These are phyloP conservation scores for Tympanuchus pallidicinctus DNA, from an alignment of 2,113 vertebrate genomes.

Conservation along the genomic window DNA sequence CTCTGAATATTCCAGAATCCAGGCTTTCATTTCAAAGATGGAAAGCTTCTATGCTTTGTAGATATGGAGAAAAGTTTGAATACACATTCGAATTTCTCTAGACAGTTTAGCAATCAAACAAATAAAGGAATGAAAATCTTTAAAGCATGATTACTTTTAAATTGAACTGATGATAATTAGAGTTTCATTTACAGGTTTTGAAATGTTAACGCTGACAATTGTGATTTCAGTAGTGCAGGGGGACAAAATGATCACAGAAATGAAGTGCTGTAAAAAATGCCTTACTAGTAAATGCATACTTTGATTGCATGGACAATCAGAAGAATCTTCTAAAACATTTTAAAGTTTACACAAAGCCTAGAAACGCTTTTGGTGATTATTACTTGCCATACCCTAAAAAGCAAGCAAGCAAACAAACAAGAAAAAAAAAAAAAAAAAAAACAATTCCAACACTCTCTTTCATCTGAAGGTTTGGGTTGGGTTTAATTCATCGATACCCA, in stretches of 20 bases:
- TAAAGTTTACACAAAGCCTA: not conserved
- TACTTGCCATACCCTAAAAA: not conserved
- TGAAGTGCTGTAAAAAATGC: not conserved
- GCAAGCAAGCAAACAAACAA: not conserved
- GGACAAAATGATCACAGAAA: not conserved
- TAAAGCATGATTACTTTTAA: not conserved
- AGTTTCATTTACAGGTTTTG: slow-evolving; percentile 29
- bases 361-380: not conserved
- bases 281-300: not conserved
- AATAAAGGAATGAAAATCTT: not conserved
- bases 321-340: not conserved
- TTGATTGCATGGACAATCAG: not conserved
- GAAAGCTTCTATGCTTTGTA: not conserved
- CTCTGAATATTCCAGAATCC: not conserved
- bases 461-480: not conserved
- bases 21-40: not conserved
- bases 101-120: slow-evolving; percentile 10
- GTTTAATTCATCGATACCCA: not conserved
- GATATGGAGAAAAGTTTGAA: not conserved
- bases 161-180: slow-evolving; percentile 24
- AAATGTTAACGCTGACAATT: slow-evolving; percentile 11
- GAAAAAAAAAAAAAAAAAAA: too few species aligned
- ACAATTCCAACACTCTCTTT: not conserved
- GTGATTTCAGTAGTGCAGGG: not conserved
- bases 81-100: not conserved